A percentile compares a stretch with the other conserved stretches of the same genome.
These are phyloP conservation scores for Carposina sasakii DNA, from an alignment of 1,140 invertebrate species.

Conservation along the genomic window DNA sequence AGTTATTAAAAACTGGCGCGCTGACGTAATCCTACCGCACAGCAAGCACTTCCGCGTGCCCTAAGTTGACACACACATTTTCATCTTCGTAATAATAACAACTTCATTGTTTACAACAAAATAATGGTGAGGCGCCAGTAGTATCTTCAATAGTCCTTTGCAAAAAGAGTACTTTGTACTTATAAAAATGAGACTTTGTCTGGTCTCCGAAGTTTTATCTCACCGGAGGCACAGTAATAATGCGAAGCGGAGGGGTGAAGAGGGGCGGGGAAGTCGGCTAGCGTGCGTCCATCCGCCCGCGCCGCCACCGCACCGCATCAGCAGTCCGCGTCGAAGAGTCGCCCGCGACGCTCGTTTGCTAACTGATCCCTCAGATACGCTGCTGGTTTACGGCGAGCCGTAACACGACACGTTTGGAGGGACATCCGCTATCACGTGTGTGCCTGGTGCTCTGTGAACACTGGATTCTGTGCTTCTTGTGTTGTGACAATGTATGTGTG, in stretches of 20 bases:
- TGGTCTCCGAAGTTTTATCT: slow-evolving; percentile 67
- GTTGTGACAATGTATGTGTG: slow-evolving; percentile 63
- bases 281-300: slow-evolving; percentile 61
- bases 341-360: slow-evolving; percentile 59
- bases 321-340: slow-evolving; percentile 65
- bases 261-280: slow-evolving; percentile 26
- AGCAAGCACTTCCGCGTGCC: slow-evolving; percentile 60
- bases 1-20: slow-evolving; percentile 66
- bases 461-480: slow-evolving; percentile 59
- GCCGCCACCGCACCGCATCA: slow-evolving; percentile 65
- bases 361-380: slow-evolving; percentile 69
- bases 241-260: slow-evolving; percentile 22
- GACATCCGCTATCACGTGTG: slow-evolving; percentile 58
- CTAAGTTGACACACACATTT: slow-evolving; percentile 32
- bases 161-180: slow-evolving; percentile 39
- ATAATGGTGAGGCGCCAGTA: slow-evolving; percentile 16
- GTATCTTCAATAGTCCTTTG: slow-evolving; percentile 42
- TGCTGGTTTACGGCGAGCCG: slow-evolving; percentile 71
- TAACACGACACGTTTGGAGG: slow-evolving; percentile 73
- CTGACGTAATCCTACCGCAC: slow-evolving; percentile 57
- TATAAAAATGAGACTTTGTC: slow-evolving; percentile 62
- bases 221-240: slow-evolving; percentile 23
- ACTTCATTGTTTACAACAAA: slow-evolving; percentile 4
- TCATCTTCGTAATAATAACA: neutral
- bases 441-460: slow-evolving; percentile 65